Conservation (phyloP, 2,888 invertebrate species). For the Lysandra bellargus region DNA sequence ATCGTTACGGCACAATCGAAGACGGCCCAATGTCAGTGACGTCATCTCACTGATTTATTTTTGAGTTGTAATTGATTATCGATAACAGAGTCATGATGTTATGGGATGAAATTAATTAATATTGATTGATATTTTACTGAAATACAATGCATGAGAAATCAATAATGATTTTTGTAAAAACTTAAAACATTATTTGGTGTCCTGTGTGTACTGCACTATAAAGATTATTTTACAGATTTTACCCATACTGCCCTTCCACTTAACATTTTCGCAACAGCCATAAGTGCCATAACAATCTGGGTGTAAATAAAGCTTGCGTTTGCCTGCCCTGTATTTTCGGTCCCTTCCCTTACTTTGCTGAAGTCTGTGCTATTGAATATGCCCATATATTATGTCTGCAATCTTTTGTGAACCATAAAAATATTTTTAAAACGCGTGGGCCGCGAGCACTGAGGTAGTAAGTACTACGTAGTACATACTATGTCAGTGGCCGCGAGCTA, state of each 20-base stretch:
- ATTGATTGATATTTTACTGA: not conserved
- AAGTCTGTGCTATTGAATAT: constrained; percentile 10
- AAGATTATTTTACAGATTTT: not conserved
- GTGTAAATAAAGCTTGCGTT: not conserved
- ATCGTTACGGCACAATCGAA: constrained; percentile 17
- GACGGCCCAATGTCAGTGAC: constrained; percentile 1
- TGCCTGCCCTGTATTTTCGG: not conserved
- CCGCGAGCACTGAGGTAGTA: no score
- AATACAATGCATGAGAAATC: not conserved
- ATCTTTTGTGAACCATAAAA: constrained; percentile 18
- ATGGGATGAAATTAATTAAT: not conserved
- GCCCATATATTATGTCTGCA: constrained; percentile 6
- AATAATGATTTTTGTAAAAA: not conserved
- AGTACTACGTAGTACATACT: no score
- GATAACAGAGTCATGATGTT: not conserved
- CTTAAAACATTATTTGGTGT: not conserved
- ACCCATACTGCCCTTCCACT: not conserved
- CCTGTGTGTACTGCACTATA: no score
- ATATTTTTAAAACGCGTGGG: constrained; percentile 24
- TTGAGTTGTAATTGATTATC: not conserved
- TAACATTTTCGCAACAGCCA: not conserved
- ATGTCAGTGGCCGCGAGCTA: constrained; percentile 27
- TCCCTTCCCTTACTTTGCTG: not conserved
- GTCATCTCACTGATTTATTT: not conserved
- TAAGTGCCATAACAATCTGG: not conserved